These are phyloP conservation scores for Barbus barbus DNA, from an alignment of 2,113 vertebrate genomes.

Conservation along the genomic window DNA sequence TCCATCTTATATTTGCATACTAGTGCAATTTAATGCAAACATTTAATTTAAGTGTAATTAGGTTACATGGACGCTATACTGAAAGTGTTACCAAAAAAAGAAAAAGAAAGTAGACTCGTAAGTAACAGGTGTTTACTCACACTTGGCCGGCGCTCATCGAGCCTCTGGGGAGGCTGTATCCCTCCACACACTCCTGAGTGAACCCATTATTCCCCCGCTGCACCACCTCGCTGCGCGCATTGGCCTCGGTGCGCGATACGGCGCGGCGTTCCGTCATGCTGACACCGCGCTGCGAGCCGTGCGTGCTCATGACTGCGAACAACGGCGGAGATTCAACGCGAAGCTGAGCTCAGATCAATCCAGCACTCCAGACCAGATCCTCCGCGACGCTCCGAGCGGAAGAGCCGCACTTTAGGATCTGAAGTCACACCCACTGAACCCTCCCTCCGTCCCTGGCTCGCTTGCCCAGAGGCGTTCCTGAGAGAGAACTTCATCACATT, in stretches of 20 bases:
- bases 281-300: conserved; percentile 65
- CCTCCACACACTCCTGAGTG: conserved; percentile 57
- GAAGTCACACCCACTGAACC: neutral
- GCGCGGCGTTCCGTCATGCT: conserved; percentile 22
- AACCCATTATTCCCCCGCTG: conserved; percentile 66
- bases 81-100: neutral
- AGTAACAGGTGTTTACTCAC: conserved; percentile 26
- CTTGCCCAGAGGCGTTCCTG: neutral
- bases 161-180: conserved; percentile 53
- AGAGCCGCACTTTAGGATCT: neutral
- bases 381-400: neutral
- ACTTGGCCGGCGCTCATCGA: conserved; percentile 46
- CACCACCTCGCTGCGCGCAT: conserved; percentile 60
- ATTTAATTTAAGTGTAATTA: neutral
- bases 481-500: neutral
- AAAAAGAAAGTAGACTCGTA: neutral
- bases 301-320: conserved; percentile 58
- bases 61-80: neutral
- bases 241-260: conserved; percentile 63
- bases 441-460: neutral
- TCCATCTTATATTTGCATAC: neutral
- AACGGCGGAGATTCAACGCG: neutral
- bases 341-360: neutral
- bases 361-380: neutral
- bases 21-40: neutral